A percentile compares a stretch with the other conserved stretches of the same genome.
phyloP scores from a whole-genome alignment of 2,113 vertebrate genomes.

The Bujurquina vittata region DNA sequence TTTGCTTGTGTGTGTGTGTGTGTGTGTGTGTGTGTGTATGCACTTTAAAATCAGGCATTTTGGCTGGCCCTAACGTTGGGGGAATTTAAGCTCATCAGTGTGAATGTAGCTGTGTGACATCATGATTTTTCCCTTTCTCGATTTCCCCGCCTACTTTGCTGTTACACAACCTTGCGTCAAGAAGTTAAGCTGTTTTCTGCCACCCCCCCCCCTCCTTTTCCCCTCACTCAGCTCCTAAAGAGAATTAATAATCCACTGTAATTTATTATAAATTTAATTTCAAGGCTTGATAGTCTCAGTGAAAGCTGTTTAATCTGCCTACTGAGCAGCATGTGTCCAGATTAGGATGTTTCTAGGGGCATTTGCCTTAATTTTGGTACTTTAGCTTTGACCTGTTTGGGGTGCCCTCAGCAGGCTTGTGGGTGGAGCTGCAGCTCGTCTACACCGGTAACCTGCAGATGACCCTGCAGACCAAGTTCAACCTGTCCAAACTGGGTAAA shows the following conservation, averaged over 20 bases:
- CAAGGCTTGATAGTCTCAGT: conserved; percentile 49
- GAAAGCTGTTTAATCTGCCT: conserved; percentile 60
- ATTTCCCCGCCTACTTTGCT: not conserved
- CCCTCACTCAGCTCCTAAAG: not conserved
- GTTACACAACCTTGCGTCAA: conserved; percentile 41
- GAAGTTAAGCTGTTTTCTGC: conserved; percentile 44
- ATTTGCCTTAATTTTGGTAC: conserved; percentile 26
- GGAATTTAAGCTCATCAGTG: conserved; percentile 20
- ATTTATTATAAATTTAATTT: conserved; percentile 63
- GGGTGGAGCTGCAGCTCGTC: conserved; percentile 87
- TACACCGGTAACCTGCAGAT: conserved; percentile 89
- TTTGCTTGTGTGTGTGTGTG: not conserved
- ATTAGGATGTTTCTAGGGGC: conserved; percentile 16
- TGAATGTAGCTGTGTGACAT: conserved; percentile 12
- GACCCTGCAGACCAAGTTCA: conserved; percentile 91
- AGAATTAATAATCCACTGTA: conserved; percentile 36
- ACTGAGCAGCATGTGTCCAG: conserved; percentile 25
- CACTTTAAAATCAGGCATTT: conserved; percentile 27
- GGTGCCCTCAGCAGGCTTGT: conserved; percentile 81
- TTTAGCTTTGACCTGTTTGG: conserved; percentile 14
- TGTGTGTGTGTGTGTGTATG: not conserved
- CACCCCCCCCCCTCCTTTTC: not conserved
- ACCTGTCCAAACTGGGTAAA: conserved; percentile 89
- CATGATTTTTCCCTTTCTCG: conserved; percentile 7
- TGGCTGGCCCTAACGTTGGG: conserved; percentile 11